Percentiles rank a stretch among this genome's conserved stretches.
Evolutionary conservation across 37 sponge, comb jelly and placozoan species (phyloP).

Genomic region (Crambe crambe): DNA sequence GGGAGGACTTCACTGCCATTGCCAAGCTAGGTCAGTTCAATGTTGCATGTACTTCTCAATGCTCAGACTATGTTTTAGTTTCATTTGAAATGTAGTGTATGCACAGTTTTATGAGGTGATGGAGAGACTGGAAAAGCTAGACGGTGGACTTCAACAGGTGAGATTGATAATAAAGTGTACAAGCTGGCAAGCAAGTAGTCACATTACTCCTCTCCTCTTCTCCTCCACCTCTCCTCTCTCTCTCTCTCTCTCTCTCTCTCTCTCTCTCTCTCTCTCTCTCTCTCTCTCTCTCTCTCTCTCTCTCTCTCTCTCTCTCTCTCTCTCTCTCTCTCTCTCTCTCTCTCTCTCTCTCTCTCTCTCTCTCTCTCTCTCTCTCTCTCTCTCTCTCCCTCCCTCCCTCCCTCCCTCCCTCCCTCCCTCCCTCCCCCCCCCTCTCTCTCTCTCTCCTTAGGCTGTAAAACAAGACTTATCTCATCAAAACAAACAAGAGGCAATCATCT

Average conservation of each 20-base stretch:
- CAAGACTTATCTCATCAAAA: neutral
- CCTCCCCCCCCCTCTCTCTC: neutral
- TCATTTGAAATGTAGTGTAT: slow-evolving; percentile 29
- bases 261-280: slow-evolving; percentile 7
- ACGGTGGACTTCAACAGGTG: slow-evolving; percentile 27
- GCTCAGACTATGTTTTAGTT: neutral
- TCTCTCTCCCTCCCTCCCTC: slow-evolving; percentile 3
- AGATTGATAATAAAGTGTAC: too few relatives aligned
- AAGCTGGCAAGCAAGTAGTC: too few relatives aligned
- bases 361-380: neutral
- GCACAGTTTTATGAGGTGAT: slow-evolving; percentile 42
- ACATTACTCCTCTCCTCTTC: neutral
- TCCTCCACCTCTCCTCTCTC: neutral
- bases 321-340: neutral
- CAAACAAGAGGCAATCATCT: slow-evolving; percentile 21
- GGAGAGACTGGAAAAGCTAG: slow-evolving; percentile 30
- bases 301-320: slow-evolving; percentile 11
- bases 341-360: neutral
- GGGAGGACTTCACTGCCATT: slow-evolving; percentile 25
- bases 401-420: neutral
- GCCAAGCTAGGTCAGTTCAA: slow-evolving; percentile 15
- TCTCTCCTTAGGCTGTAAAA: slow-evolving; percentile 8
- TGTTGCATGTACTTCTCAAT: too few relatives aligned
- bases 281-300: slow-evolving; percentile 7
- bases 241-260: slow-evolving; percentile 5